phyloP scores from a whole-genome alignment of 2,113 vertebrate species.

The Laticauda laticaudata region DNA sequence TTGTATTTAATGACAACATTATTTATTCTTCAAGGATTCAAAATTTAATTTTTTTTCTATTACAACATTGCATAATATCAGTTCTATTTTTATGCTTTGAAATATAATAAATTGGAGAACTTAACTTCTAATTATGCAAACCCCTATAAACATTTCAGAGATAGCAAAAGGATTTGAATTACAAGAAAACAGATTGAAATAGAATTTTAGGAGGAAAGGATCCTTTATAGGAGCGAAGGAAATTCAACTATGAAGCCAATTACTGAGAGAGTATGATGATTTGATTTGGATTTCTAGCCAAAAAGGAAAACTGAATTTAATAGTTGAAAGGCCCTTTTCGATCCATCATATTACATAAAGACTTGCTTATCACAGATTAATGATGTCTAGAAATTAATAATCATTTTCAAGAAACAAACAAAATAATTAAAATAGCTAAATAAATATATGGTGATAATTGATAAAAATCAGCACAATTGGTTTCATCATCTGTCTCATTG shows the following conservation, averaged over 20 bases:
- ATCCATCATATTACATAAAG: background rate
- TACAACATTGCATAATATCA: background rate
- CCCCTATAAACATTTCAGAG: background rate
- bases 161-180: background rate
- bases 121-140: background rate
- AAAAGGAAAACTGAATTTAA: background rate
- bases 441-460: background rate
- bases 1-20: background rate
- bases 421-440: constrained; percentile 4
- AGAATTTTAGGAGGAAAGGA: background rate
- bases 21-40: background rate
- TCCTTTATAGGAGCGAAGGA: background rate
- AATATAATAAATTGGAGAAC: background rate
- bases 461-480: background rate
- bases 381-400: background rate
- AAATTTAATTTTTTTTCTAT: background rate
- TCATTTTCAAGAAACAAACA: background rate
- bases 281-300: background rate
- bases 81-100: background rate
- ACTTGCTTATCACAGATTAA: background rate
- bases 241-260: background rate
- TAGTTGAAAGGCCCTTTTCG: background rate
- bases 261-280: background rate
- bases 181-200: background rate
- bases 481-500: background rate